Evolutionary conservation across 2,113 vertebrate genomes (phyloP).

Genomic region (Suricata suricatta): DNA sequence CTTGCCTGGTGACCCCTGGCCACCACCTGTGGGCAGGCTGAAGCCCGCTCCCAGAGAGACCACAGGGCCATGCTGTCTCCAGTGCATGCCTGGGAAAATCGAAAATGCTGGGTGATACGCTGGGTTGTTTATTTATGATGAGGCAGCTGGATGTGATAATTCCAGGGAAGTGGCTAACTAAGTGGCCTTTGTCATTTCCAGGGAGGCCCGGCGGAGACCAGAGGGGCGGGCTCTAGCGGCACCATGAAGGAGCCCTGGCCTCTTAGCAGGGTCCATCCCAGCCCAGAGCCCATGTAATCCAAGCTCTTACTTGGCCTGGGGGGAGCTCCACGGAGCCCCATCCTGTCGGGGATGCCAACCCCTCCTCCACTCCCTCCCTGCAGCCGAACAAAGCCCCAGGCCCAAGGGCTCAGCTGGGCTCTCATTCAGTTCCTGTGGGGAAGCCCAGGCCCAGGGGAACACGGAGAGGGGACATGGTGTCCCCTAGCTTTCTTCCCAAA

Average conservation of each 20-base stretch:
- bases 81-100: not conserved
- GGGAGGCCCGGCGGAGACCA: not conserved
- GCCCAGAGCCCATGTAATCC: too few relatives aligned
- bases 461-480: not conserved
- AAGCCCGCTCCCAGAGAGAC: not conserved
- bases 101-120: not conserved
- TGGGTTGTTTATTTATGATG: not conserved
- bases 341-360: accelerated
- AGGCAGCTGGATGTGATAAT: not conserved
- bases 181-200: not conserved
- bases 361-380: accelerated
- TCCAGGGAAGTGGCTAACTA: not conserved
- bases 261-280: not conserved
- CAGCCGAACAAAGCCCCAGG: not conserved
- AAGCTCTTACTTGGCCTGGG: not conserved
- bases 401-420: too few relatives aligned
- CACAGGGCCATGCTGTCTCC: accelerated
- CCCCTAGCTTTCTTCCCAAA: not conserved
- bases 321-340: too few relatives aligned
- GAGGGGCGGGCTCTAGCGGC: not conserved
- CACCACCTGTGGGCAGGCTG: not conserved
- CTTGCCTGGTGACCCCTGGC: not conserved
- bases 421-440: not conserved
- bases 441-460: not conserved
- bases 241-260: accelerated